Evolutionary conservation across 64 coral and sea anemone genomes (phyloP), one percentile per base, ranked within the genome.

Genomic region (Porites australiensis): DNA sequence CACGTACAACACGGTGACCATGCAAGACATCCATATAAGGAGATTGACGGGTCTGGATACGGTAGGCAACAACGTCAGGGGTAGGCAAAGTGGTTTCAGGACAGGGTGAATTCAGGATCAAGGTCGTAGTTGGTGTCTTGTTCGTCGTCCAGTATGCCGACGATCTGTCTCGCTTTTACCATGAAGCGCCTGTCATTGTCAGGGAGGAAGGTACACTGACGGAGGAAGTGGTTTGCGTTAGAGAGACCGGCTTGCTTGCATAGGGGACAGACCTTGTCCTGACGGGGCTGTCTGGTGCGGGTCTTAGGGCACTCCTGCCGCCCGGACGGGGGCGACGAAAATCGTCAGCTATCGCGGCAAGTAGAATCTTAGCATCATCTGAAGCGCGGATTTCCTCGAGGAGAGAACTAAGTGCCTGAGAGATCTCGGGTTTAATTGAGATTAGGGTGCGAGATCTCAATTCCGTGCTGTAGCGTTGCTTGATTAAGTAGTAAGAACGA

Each of bases 91-190:
- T 27, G 23, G 37, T 8, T 13, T 22, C 54, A 3, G 75, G 19
- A 14, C 18, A 5, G 14, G 58, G 43, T 10, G 0, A 58, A 22
- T 37, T 37, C 7, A 3, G 51, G 88, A 50, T 70, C 48, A 13
- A 11, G 67, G 64, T 18, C 80, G 27, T 37, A 44, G 49, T 81
- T 45, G n/a, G 22, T 37, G 20, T 53, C 77, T 49, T 2, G 27
- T 18, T 90, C 88, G 45, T 70, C 66, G 27, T 75, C 57, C 3
- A 86, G 55, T 18, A 37, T 37, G 27, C 27, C 27, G 27, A 86
- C 90, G 27, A 92, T 92, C 70, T 86, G 82, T 67, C 90, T 86
- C 10, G 80, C 90, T 19, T 86, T 92, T 48, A 66, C 52, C 90
- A 86, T 86, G 72, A 64, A 92, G 37, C 8, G 15, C 44, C 60